Evolutionary conservation across 1,140 invertebrate genomes (phyloP).

Genomic region (Monomorium pharaonis): DNA sequence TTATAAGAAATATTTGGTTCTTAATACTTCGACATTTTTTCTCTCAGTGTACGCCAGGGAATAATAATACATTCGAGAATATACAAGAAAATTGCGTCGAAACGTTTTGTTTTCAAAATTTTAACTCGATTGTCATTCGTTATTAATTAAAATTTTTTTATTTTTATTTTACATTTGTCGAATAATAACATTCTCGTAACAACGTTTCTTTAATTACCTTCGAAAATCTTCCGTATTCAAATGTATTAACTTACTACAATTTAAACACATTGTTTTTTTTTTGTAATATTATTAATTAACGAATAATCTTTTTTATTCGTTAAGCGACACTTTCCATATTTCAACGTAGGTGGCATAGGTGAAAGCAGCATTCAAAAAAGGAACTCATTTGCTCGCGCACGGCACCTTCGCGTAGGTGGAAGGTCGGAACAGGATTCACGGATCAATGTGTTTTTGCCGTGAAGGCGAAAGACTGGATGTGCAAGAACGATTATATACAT

Average conservation of each 20-base stretch:
- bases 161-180: not conserved
- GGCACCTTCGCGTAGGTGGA: slow-evolving; percentile 48
- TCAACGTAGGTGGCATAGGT: not conserved
- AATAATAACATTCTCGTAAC: not conserved
- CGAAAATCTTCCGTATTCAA: not conserved
- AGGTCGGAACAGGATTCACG: slow-evolving; percentile 72
- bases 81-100: not conserved
- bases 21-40: too few relatives aligned
- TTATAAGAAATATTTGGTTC: too few relatives aligned
- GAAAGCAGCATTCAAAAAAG: slow-evolving; percentile 3
- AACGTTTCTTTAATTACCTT: not conserved
- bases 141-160: not conserved
- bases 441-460: slow-evolving; percentile 67
- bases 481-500: slow-evolving; percentile 36
- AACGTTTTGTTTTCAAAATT: not conserved
- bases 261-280: not conserved
- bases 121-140: not conserved
- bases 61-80: slow-evolving; percentile 14
- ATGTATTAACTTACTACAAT: not conserved
- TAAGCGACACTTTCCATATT: not conserved
- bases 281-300: not conserved
- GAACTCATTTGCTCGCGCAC: not conserved
- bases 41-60: too few relatives aligned
- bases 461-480: slow-evolving; percentile 41
- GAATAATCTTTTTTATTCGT: not conserved